Conservation (phyloP, 2,113 vertebrate genomes). For the Steatornis caripensis region DNA sequence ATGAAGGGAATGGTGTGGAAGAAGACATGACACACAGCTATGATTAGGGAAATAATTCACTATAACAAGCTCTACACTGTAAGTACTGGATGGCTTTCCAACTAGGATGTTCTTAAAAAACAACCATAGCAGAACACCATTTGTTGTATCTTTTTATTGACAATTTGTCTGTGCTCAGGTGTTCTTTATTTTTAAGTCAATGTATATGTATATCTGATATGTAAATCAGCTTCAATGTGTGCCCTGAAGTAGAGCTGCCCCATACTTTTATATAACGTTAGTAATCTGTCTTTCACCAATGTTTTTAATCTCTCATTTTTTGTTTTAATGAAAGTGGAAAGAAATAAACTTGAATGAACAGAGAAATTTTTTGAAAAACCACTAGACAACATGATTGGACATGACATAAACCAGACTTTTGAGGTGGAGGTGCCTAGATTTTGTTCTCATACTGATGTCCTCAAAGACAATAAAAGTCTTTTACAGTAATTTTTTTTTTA, state of each 20-base stretch:
- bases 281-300: not conserved
- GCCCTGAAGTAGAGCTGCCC: not conserved
- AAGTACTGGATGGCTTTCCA: not conserved
- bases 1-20: not conserved
- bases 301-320: not conserved
- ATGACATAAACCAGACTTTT: not conserved
- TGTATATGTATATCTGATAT: not conserved
- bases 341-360: not conserved
- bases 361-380: not conserved
- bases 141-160: not conserved
- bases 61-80: not conserved
- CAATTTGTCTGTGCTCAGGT: not conserved
- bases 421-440: not conserved
- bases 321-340: not conserved
- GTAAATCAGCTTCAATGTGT: not conserved
- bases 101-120: not conserved
- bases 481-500: not conserved
- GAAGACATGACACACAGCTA: not conserved
- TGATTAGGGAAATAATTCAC: not conserved
- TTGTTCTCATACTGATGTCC: not conserved
- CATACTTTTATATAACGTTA: not conserved
- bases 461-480: not conserved
- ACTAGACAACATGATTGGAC: fast-evolving
- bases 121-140: fast-evolving
- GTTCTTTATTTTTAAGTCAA: not conserved